Evolutionary conservation across 2,797 vertebrate species (phyloP).

Genomic region (Argyrosomus regius): DNA sequence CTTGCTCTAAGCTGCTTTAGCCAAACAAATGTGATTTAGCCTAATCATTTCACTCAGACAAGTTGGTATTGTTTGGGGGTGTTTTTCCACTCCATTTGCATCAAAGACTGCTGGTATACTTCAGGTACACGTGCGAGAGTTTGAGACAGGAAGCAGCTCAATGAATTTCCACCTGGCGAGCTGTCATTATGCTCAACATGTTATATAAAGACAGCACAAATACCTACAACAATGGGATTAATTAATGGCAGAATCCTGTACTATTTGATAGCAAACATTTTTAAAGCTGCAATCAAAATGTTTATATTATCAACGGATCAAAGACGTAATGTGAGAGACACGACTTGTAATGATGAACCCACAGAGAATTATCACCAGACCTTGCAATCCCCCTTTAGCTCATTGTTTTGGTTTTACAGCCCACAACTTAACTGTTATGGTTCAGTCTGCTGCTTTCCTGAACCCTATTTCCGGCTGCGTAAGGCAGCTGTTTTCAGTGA

Average conservation of each 20-base stretch:
- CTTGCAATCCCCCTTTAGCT: not conserved
- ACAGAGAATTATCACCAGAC: constrained; percentile 4
- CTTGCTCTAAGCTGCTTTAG: constrained; percentile 84
- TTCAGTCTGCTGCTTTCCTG: not conserved
- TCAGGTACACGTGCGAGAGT: constrained; percentile 30
- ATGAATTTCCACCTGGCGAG: not conserved
- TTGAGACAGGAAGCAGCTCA: constrained; percentile 9
- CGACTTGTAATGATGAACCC: not conserved
- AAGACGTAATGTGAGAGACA: constrained; percentile 3
- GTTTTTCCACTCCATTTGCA: constrained; percentile 71
- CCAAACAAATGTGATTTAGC: constrained; percentile 85
- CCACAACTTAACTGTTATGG: not conserved
- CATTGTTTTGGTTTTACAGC: constrained; percentile 20
- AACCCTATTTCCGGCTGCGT: constrained; percentile 10
- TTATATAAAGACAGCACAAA: not conserved
- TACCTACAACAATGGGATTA: not conserved
- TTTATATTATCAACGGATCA: constrained; percentile 11
- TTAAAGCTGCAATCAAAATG: constrained; percentile 20
- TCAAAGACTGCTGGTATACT: constrained; percentile 29
- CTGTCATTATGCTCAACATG: not conserved
- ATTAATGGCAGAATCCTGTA: not conserved
- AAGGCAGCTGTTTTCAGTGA: not conserved
- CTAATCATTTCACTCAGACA: constrained; percentile 86
- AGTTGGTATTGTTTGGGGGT: constrained; percentile 83
- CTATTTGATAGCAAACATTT: not conserved